Evolutionary conservation across 2,888 invertebrate species (phyloP).

Genomic region (Eupithecia abbreviata): DNA sequence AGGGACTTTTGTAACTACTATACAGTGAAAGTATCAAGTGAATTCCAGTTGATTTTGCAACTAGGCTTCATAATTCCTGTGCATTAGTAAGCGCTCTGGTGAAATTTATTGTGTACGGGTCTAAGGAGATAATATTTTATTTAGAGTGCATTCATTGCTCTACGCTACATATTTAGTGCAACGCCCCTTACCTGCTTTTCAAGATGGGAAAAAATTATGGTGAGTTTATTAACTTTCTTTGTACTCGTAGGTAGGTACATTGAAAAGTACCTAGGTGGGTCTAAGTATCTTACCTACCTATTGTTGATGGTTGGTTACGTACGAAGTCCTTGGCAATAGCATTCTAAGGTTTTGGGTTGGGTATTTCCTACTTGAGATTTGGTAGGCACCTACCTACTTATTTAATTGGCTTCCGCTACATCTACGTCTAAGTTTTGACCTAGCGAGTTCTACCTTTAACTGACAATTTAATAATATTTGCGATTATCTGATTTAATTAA

Average conservation of each 20-base stretch:
- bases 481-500: too few species aligned
- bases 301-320: not conserved
- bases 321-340: not conserved
- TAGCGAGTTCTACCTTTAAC: too few species aligned
- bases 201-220: conserved; percentile 72
- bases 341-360: not conserved
- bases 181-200: not conserved
- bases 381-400: not conserved
- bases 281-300: not conserved
- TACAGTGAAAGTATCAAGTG: not conserved
- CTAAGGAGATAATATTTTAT: not conserved
- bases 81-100: not conserved
- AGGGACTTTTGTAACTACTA: not conserved
- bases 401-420: not conserved
- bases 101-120: conserved; percentile 5
- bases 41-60: not conserved
- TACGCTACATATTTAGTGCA: not conserved
- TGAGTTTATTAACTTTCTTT: conserved; percentile 48
- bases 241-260: not conserved
- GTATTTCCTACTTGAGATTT: not conserved
- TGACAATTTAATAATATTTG: too few species aligned
- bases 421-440: too few species aligned
- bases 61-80: conserved; percentile 13
- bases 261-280: not conserved
- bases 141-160: not conserved